Evolutionary conservation across 2,888 invertebrate species (phyloP), one percentile per base, ranked within the genome.

Genomic region (Mythimna impura): DNA sequence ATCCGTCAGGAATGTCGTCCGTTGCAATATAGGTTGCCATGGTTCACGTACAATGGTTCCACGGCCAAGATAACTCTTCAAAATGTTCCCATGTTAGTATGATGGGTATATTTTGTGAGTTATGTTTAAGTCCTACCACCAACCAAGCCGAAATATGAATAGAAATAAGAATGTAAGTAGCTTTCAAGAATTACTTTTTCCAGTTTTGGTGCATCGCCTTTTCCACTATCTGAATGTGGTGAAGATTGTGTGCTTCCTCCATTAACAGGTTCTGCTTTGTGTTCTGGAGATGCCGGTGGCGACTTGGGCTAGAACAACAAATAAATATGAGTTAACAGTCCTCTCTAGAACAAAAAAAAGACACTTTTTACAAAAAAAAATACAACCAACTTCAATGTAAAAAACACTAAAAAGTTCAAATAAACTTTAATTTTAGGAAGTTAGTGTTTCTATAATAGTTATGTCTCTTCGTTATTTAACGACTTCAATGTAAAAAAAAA

Each of bases 201-300:
- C 65, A 94, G 83, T 88, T 94, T 95, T 14, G 92, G 92, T 67
- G 90, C 84, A 30, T 94, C 95, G 66, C 82, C 79, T 81, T 92
- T 94, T 20, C 88, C 92, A 82, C 77, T 87, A 61, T 94, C 94
- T 68, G 93, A 92, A 84, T 92, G 94, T 60, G 93, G 95, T 72
- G 94, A 93, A 40, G 91, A 89, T 54, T 92, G 92, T 78, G 85
- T 78, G 82, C 87, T 93, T 74, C 87, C 93, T 66, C 92, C 96
- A 92, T 92, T 96, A 12, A 93, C 73, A 72, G 84, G 76, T 75
- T 93, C 94, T 78, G 75, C 76, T 79, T 92, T 93, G 47, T 78
- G 88, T 64, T 90, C 90, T 47, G 93, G 92, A 66, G 94, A 92
- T 34, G 86, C 86, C 7, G 91, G 86, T 73, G 93, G 89, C 70